Percentiles rank a stretch among this genome's conserved stretches.
Evolutionary conservation across 2,888 invertebrate genomes (phyloP).

Genomic region (Camponotus fellah): DNA sequence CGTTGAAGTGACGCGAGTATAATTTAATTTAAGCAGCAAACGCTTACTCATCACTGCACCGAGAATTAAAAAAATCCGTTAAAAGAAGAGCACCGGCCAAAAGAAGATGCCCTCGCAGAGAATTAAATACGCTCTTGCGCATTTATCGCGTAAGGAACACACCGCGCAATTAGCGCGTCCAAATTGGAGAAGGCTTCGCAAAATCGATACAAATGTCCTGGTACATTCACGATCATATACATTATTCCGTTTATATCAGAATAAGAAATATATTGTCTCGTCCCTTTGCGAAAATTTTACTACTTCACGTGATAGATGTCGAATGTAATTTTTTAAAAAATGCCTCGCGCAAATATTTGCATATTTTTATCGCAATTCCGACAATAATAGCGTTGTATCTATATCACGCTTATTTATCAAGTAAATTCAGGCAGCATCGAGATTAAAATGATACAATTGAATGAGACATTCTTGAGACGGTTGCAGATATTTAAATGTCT

Average conservation of each 20-base stretch:
- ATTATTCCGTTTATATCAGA: background rate
- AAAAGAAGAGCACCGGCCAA: background rate
- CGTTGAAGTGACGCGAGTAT: slow-evolving; percentile 25
- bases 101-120: slow-evolving; percentile 76
- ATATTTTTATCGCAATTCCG: background rate
- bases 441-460: slow-evolving; percentile 8
- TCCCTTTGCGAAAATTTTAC: background rate
- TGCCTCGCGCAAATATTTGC: background rate
- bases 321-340: background rate
- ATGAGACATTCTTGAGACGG: slow-evolving; percentile 4
- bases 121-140: slow-evolving; percentile 80
- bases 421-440: background rate
- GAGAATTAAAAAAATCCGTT: background rate
- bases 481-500: background rate
- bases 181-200: slow-evolving; percentile 75
- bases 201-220: slow-evolving; percentile 53
- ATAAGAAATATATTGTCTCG: background rate
- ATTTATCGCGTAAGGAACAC: slow-evolving; percentile 77
- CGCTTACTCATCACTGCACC: slow-evolving; percentile 26
- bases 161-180: slow-evolving; percentile 77
- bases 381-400: background rate
- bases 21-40: slow-evolving; percentile 43
- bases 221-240: slow-evolving; percentile 40
- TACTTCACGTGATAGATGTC: background rate
- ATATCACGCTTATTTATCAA: background rate